Base-by-base conservation (phyloP, 2,113 vertebrate species). In the Crotalus viridis region DNA sequence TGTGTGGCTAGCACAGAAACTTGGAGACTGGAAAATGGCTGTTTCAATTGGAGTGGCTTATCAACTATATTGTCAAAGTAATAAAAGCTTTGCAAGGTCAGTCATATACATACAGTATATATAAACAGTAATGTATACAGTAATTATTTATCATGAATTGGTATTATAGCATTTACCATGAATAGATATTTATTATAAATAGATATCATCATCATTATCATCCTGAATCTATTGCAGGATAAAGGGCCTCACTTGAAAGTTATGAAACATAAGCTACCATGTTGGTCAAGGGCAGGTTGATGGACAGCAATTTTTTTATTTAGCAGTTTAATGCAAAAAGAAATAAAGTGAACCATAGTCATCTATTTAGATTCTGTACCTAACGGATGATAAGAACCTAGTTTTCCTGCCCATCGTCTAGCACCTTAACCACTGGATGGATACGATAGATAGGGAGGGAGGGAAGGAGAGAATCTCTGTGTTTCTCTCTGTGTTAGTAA, bases 11-110 rank as follows among this genome's bases (percentile, higher is more conserved):
- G 97, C 98, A 19, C 97, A 95, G 69, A 97, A 96, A 90, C 98
- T 99, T 89, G 99, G 99, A n/a, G 98, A 99, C 96, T 99, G 99
- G 99, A 99, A 99, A 95, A 98, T 98, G 1, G 98, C 99, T 0
- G 97, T 98, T 87, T 98, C 98, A 43, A 94, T 99, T 91, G 98
- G 98, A 85, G 94, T 99, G 94, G 98, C 98, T 15, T 99, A 98
- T 95, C 97, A 97, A 0, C 95, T 96, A 2, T 98, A 98, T 94
- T 97, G 96, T 94, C 95, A 96, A 28, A 94, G 95, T 17, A 93
- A 96, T 55, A 89, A 91, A 3, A 94, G 95, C 93, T 96, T 98
- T 59, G 93, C 94, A 93, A 95, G 97, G 99, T 99, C 89, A 95
- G 97, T 96, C 15, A 55, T 85, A 10, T 6, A 94, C 12, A 55